Base-by-base conservation (phyloP, 2,888 invertebrate species). In the Sipha maydis region DNA sequence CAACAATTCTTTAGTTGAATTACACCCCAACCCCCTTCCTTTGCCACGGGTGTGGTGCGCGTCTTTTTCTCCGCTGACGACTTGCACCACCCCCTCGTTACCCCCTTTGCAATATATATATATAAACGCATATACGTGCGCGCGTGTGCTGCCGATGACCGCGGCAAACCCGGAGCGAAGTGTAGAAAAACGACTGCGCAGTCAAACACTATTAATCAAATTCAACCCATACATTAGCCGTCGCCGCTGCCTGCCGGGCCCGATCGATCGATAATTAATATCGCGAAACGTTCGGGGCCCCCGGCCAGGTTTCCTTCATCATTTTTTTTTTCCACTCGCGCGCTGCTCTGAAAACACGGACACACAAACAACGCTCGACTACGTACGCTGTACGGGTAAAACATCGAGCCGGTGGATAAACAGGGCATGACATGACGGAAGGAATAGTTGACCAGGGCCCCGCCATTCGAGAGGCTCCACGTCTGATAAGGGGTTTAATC, bases 181-280 rank as follows among this genome's bases (percentile, higher is more conserved):
- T 69, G 28, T 34, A 48, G 71, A 83, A 41, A 71, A 83, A 83
- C 71, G 48, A 54, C 83, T 48, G 9, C 54, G 11, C 2, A 48
- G 77, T 48, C 28, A 48, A 85, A 71, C 85, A 71, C 85, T 78
- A 85, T 85, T 78, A 85, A 85, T 85, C 85, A 85, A 85, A 76
- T 76, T 67, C 71, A 25, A 34, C 54, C 73, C 73, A 31, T 82
- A 83, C 48, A 71, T 84, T 76, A 61, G 75, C 56, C 75, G 19
- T n/a, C 56, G 75, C 73, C 56, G 38, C 4, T 11, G 25, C n/a
- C n/a, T 4, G 73, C 11, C 17, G 7, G 73, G 0, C 61, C 11
- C 25, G 69, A 14, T 69, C 67, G 77, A 77, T 85, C 75, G 67
- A 85, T 77, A 77, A 85, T 85, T 85, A 85, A 85, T 85, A 85